phyloP scores from a whole-genome alignment of 2,113 vertebrate genomes.

The Smithornis capensis region DNA sequence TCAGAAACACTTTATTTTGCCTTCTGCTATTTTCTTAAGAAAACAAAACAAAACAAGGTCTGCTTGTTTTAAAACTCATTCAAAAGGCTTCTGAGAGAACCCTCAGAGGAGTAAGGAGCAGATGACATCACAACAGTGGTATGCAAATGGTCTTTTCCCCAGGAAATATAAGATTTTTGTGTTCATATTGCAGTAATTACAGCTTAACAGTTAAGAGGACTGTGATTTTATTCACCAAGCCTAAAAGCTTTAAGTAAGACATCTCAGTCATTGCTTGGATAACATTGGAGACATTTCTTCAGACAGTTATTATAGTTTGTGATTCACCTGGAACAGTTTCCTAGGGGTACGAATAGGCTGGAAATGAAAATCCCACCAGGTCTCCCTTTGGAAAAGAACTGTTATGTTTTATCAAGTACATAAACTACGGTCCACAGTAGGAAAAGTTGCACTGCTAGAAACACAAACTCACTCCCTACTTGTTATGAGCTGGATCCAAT shows the following conservation, averaged over 20 bases:
- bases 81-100: constrained; percentile 56
- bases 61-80: constrained; percentile 59
- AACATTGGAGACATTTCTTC: constrained; percentile 45
- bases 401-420: background rate
- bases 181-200: constrained; percentile 50
- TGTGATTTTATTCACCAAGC: constrained; percentile 26
- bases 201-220: constrained; percentile 53
- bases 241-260: constrained; percentile 47
- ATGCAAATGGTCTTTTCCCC: constrained; percentile 54
- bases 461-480: constrained; percentile 47
- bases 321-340: constrained; percentile 48
- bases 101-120: constrained; percentile 29
- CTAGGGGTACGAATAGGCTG: constrained; percentile 20
- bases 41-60: constrained; percentile 62
- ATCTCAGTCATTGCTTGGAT: constrained; percentile 27
- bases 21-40: constrained; percentile 63
- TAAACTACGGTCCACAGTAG: background rate
- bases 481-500: constrained; percentile 44
- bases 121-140: constrained; percentile 48
- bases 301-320: constrained; percentile 23
- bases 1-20: constrained; percentile 64
- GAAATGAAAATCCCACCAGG: constrained; percentile 18
- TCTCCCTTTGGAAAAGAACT: constrained; percentile 26
- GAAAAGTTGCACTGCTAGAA: constrained; percentile 21
- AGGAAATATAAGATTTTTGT: constrained; percentile 42